phyloP scores from a whole-genome alignment of 2,888 invertebrate genomes.

The Mythimna lalbum region DNA sequence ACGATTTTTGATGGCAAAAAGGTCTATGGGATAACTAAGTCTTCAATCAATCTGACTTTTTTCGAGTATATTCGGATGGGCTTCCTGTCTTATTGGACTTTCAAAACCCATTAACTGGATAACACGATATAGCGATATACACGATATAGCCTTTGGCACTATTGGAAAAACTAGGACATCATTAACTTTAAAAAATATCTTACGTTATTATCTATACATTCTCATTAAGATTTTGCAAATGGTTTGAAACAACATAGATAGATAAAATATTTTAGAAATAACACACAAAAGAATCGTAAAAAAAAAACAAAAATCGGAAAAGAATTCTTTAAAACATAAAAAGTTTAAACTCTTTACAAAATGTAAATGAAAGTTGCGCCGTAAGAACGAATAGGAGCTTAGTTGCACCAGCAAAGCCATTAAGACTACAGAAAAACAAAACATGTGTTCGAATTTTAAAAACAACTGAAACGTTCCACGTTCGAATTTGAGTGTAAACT shows the following conservation, averaged over 20 bases:
- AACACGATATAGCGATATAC: too few species aligned
- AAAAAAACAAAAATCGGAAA: neutral
- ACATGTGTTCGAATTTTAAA: slow-evolving; percentile 37
- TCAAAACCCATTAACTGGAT: neutral
- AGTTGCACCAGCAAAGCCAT: neutral
- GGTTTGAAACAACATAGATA: neutral
- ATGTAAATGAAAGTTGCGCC: neutral
- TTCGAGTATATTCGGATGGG: too few species aligned
- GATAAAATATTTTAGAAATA: neutral
- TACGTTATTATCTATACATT: neutral
- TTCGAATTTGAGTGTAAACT: slow-evolving; percentile 35
- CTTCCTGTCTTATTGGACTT: neutral
- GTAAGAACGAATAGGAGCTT: slow-evolving; percentile 8
- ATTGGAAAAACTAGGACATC: neutral
- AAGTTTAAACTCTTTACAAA: neutral
- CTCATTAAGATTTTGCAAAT: neutral
- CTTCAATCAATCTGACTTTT: neutral
- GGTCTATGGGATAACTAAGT: neutral
- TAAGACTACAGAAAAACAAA: slow-evolving; percentile 24
- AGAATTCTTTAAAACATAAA: neutral
- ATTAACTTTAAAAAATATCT: neutral
- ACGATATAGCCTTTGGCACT: neutral
- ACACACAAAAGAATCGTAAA: neutral
- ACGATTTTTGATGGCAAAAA: neutral
- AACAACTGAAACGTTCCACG: slow-evolving; percentile 19